Base-by-base conservation (phyloP, 2,888 invertebrate genomes). In the Emmelina monodactyla region DNA sequence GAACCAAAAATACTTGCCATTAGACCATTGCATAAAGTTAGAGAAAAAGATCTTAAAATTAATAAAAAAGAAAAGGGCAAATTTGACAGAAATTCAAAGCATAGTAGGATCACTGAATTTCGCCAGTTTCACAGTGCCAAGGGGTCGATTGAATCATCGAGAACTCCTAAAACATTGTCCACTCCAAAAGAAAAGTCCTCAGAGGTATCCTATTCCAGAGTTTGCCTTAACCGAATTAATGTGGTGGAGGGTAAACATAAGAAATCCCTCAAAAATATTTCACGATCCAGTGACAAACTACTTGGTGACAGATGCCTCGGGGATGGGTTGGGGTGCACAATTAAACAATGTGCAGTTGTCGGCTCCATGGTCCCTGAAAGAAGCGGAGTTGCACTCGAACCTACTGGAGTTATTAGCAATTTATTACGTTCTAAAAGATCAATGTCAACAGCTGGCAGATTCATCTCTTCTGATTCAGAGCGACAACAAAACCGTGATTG, bases 81-180 rank as follows among this genome's bases (percentile, higher is more conserved):
- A 30, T 16, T 10, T 31, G 11, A 31, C 5, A 16, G 5, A 15
- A 3, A 7, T 31, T 15, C 10, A 11, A 37, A 11, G 10, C 7
- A 28, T 28, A 28, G 28, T 41, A 9, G 41, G 41, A 4, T 31
- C 31, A 2, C 22, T 38, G 11, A 43, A 39, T 16, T 43, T 28
- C n/a, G 28, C 28, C 10, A 28, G 28, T 11, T 28, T n/a, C 11
- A 4, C 28, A n/a, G 39, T 31, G 36, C 38, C 32, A 22, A 34
- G 37, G 16, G 43, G 41, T 10, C 15, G 43, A 14, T 22, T 41
- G 9, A 33, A 43, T 15, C 37, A 32, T 16, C 37, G 43, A 7
- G 31, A 29, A 3, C 31, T 40, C 11, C 40, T 35, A 12, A 14
- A 28, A 3, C 28, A 28, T 19, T 14, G 14, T 5, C 15, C 16